phyloP scores from a whole-genome alignment of 1,140 invertebrate species.

The Nylanderia fulva region DNA sequence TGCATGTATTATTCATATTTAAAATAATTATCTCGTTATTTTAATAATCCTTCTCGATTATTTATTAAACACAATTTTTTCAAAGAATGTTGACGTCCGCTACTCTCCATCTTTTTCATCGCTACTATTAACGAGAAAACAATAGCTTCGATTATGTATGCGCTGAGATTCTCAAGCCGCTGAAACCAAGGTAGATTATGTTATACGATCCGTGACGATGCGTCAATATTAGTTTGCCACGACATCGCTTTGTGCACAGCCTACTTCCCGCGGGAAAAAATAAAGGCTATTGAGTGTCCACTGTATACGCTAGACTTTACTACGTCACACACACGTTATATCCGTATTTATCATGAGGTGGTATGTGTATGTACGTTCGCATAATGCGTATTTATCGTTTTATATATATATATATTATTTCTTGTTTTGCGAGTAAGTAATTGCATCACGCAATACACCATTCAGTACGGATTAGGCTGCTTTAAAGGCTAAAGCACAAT shows the following conservation, averaged over 20 bases:
- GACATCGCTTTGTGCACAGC: conserved; percentile 46
- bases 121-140: conserved; percentile 1
- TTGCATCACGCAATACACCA: conserved; percentile 9
- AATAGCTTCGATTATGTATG: conserved; percentile 25
- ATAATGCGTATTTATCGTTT: not conserved
- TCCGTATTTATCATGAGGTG: not conserved
- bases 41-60: not conserved
- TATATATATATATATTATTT: not conserved
- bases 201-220: conserved; percentile 54
- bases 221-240: conserved; percentile 53
- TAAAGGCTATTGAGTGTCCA: conserved; percentile 54
- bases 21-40: not conserved
- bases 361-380: not conserved
- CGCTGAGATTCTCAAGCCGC: conserved; percentile 32
- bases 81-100: not conserved
- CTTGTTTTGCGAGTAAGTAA: conserved; percentile 9
- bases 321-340: not conserved
- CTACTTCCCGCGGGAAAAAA: conserved; percentile 52
- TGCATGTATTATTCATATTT: not conserved
- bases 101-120: not conserved
- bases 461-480: conserved; percentile 7
- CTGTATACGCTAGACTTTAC: not conserved
- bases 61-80: not conserved
- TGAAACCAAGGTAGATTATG: conserved; percentile 52
- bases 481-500: not conserved